These are phyloP conservation scores for Chrysogorgia sp. DNA, from an alignment of 92 coral and sea anemone genomes.

Conservation along the genomic window DNA sequence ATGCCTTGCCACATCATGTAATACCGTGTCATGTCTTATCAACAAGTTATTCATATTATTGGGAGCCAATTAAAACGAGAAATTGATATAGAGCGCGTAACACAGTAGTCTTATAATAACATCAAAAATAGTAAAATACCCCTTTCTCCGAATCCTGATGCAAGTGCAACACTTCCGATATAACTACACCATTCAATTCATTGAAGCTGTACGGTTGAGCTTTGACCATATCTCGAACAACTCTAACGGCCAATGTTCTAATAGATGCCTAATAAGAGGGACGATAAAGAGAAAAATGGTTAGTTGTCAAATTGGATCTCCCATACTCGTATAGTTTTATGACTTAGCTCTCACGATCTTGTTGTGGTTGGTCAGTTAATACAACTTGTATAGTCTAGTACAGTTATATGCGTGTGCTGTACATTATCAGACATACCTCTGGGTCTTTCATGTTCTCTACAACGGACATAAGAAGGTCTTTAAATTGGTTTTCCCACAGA, in stretches of 20 bases:
- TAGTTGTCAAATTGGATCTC: background rate
- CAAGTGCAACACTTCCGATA: constrained; percentile 81
- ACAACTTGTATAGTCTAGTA: too few species aligned
- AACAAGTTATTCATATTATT: too few species aligned
- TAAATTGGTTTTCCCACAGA: constrained; percentile 78
- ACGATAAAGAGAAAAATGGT: background rate
- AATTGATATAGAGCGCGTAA: background rate
- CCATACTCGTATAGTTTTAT: background rate
- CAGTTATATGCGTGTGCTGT: too few species aligned
- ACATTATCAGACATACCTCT: too few species aligned
- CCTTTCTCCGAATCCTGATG: constrained; percentile 93
- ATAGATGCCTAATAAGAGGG: constrained; percentile 64
- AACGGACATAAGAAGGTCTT: constrained; percentile 67
- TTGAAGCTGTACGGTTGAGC: constrained; percentile 86
- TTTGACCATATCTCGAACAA: constrained; percentile 90
- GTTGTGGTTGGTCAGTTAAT: too few species aligned
- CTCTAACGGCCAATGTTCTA: constrained; percentile 82
- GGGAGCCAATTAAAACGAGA: too few species aligned
- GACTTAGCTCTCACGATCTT: too few species aligned
- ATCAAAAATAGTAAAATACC: constrained; percentile 47
- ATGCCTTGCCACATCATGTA: too few species aligned
- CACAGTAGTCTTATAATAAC: too few species aligned
- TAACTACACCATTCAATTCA: constrained; percentile 65
- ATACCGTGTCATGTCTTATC: too few species aligned
- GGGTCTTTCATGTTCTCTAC: constrained; percentile 84